Base-by-base conservation (phyloP, 2,113 vertebrate species). In the Oophaga pumilio region DNA sequence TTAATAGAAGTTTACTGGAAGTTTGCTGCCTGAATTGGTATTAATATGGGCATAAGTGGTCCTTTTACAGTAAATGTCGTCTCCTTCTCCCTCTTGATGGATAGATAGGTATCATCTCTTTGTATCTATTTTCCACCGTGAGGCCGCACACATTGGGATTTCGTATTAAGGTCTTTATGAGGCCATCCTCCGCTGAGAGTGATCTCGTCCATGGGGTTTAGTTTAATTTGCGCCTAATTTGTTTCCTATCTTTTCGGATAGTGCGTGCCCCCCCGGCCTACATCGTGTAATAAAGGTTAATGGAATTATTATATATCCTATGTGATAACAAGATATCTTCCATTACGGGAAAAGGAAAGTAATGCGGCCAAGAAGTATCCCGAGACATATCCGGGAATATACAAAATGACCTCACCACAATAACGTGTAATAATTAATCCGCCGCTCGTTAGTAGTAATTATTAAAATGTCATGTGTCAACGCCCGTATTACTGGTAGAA, bases 1-100 rank as follows among this genome's bases (percentile, higher is more conserved):
- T 82, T 83, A 88, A 88, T 88, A 88, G 79, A 76, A 76, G 86
- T 88, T 88, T 88, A 88, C 86, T 82, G 86, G 86, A 88, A 88
- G 71, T 83, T 88, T 88, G 86, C 53, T 83, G 86, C 57, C 80
- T 76, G 86, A 76, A 83, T 88, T 83, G 43, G 80, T 83, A 88
- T 83, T 83, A 88, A 88, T 88, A 88, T 74, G 71, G 53, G 57
- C 73, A 76, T 88, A 88, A 88, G 80, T 83, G 80, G 69, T 88
- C 79, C 74, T 76, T 43, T 88, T 88, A 82, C 86, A 56, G 86
- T 88, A 88, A 88, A 88, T 83, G 86, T 88, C 53, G 33, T 87
- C 26, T 60, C 43, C 28, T 33, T 74, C 76, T 50, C 52, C 22
- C 77, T 68, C 80, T 20, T 88, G 86, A 88, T 83, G 80, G 86